phyloP scores from a whole-genome alignment of 2,113 vertebrate genomes.

The Xiphorhynchus elegans region DNA sequence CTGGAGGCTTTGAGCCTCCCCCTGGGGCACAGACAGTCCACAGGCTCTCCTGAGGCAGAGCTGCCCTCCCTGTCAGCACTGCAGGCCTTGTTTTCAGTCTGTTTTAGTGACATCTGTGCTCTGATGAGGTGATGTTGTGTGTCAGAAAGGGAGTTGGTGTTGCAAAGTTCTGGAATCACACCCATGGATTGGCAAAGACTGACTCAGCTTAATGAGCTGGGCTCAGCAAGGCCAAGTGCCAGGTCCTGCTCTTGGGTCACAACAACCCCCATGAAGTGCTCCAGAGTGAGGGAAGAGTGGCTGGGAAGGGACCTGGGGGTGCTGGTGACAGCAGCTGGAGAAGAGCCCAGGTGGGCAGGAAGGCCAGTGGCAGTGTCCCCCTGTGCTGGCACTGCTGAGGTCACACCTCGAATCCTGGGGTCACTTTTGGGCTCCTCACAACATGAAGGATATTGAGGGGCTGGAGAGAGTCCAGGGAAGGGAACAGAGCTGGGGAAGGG shows the following conservation, averaged over 20 bases:
- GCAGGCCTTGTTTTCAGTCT: not conserved
- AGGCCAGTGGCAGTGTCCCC: not conserved
- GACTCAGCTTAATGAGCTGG: not conserved
- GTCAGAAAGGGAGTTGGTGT: rapidly evolving
- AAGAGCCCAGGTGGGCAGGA: not conserved
- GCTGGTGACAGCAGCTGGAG: too few species aligned
- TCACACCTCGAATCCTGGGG: not conserved
- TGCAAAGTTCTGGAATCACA: not conserved
- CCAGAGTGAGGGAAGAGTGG: not conserved
- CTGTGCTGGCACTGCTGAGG: not conserved
- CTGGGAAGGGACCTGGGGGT: not conserved
- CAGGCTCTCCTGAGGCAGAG: not conserved
- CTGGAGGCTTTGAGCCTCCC: not conserved
- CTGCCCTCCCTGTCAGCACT: not conserved
- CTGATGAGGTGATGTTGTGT: too few species aligned
- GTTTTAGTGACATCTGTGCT: not conserved
- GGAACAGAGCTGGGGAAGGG: not conserved
- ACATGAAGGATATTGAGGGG: not conserved
- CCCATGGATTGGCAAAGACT: not conserved
- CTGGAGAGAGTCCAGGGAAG: rapidly evolving
- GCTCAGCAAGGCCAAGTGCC: not conserved
- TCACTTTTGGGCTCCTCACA: not conserved
- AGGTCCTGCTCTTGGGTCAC: not conserved
- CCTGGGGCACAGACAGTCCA: not conserved
- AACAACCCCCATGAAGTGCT: not conserved